Evolutionary conservation across 2,113 vertebrate species (phyloP).

Genomic region (Martes martes): DNA sequence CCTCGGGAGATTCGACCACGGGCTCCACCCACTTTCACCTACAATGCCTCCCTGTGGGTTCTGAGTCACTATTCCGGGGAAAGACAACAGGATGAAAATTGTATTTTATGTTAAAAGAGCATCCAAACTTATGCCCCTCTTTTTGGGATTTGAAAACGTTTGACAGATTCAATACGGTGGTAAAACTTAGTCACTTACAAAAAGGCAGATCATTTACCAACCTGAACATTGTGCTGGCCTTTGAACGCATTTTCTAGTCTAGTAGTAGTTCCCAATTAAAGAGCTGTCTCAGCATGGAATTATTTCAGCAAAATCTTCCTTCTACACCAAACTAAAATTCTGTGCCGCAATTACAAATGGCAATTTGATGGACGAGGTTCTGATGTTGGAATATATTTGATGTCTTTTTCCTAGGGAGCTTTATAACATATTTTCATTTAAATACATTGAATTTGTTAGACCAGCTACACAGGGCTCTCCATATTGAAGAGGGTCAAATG

Average conservation of each 20-base stretch:
- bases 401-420: neutral
- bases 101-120: neutral
- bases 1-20: neutral
- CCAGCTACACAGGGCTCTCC: neutral
- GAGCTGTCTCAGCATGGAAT: neutral
- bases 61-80: neutral
- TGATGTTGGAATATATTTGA: slow-evolving; percentile 15
- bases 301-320: slow-evolving; percentile 35
- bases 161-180: neutral
- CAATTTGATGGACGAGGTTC: slow-evolving; percentile 1
- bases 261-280: neutral
- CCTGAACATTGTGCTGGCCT: neutral
- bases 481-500: slow-evolving; percentile 35
- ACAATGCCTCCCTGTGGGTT: neutral
- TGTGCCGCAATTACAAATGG: neutral
- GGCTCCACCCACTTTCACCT: neutral
- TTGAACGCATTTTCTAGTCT: neutral
- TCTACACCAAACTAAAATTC: neutral
- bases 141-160: neutral
- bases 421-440: slow-evolving; percentile 52
- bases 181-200: neutral
- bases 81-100: neutral
- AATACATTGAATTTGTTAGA: slow-evolving; percentile 43
- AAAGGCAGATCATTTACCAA: neutral
- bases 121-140: neutral